phyloP scores from a whole-genome alignment of 1,140 invertebrate genomes.

The Drosophila nasuta region DNA sequence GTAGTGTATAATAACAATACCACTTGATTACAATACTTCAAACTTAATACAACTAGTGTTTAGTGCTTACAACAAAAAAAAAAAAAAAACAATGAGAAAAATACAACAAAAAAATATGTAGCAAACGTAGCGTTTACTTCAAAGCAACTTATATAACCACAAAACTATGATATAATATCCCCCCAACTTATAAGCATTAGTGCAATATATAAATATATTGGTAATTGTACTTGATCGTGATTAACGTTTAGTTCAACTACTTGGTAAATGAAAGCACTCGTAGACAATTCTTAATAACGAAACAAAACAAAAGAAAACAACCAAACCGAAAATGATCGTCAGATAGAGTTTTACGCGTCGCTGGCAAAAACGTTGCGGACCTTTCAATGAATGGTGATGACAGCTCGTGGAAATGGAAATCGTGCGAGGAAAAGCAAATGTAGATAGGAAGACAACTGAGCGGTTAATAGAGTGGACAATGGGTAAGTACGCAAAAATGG shows the following conservation, averaged over 20 bases:
- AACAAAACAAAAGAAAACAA: background rate
- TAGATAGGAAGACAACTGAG: constrained; percentile 23
- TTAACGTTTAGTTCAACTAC: constrained; percentile 13
- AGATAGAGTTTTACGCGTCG: constrained; percentile 19
- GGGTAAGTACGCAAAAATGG: constrained; percentile 23
- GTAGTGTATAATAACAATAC: constrained; percentile 6
- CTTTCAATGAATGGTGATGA: background rate
- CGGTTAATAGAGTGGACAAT: constrained; percentile 8
- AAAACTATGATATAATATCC: constrained; percentile 34
- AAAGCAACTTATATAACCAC: constrained; percentile 45
- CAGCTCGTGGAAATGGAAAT: constrained; percentile 3
- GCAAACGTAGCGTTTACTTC: constrained; percentile 19
- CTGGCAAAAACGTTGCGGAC: background rate
- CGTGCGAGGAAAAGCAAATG: background rate
- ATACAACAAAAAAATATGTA: constrained; percentile 25
- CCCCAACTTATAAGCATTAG: constrained; percentile 33
- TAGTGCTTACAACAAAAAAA: constrained; percentile 27
- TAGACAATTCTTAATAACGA: constrained; percentile 38
- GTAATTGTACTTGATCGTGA: background rate
- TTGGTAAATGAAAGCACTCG: constrained; percentile 55
- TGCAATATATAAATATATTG: constrained; percentile 28
- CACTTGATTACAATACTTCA: constrained; percentile 3
- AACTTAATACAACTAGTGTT: constrained; percentile 25
- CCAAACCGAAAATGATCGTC: constrained; percentile 4
- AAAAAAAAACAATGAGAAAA: background rate